Evolutionary conservation across 2,797 vertebrate genomes (phyloP), one percentile per base, ranked within the genome.

Genomic region (Typhlichthys eigenmanni): DNA sequence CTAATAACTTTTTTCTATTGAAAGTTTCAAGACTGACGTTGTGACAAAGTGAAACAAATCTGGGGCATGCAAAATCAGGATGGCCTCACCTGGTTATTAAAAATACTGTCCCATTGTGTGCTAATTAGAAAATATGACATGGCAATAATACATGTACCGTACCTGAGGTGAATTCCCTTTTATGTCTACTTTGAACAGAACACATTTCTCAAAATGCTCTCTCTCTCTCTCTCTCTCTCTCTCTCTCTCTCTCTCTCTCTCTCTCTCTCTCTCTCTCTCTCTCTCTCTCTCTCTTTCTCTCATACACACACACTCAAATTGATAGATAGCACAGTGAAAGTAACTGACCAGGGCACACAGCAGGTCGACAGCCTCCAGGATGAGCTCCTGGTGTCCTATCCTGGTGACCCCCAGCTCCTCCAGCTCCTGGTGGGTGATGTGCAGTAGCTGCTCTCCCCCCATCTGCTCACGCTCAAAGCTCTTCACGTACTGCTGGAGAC

Each of bases 381-480:
- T 95, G 64, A 95, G 92, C 69, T 96, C 94, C 81, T 96, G 94
- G 86, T 98, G 95, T 77, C 95, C 95, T 70, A 94, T 95, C 53
- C 84, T 91, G 59, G 93, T 94, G 86, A 97, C 93, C 0, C 95
- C 94, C 58, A 97, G 89, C 78, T 96, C 94, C 83, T 94, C 94
- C 80, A 98, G 91, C 84, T 95, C 94, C 86, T 96, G 93, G 72
- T 93, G 93, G 13, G 95, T 96, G 86, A 97, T 96, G 90, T 94
- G 94, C 12, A 97, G 87, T 76, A 98, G 87, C 85, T 93, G 95
- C 68, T 97, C 94, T 0, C 95, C 95, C 1, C 83, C 94, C 89
- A 97, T 95, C 90, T 94, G 93, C 83, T 95, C 94, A 53, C 92
- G 87, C 87, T 97, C 96, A 55, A 97, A 97, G 72, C 94, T 95